Evolutionary conservation across 2,797 vertebrate genomes (phyloP).

Genomic region (Oreochromis mossambicus): DNA sequence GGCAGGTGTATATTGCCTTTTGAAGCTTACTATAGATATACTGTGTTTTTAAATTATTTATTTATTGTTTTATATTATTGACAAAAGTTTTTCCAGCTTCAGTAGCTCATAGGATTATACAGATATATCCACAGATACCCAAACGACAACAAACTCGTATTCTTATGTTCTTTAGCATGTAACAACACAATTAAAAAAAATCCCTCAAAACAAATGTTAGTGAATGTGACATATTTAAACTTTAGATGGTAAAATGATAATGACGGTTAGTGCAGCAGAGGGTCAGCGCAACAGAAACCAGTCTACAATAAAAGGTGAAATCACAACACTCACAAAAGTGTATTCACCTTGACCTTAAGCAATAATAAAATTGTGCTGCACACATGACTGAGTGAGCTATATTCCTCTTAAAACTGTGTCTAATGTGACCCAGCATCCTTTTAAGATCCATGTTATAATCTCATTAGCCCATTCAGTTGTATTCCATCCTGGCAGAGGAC

Average conservation of each 20-base stretch:
- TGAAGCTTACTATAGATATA: not conserved
- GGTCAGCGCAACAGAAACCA: not conserved
- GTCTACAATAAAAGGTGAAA: not conserved
- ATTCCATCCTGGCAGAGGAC: conserved; percentile 32
- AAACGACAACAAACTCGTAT: not conserved
- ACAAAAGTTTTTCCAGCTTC: not conserved
- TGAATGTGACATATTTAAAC: not conserved
- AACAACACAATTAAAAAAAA: not conserved
- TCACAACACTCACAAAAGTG: not conserved
- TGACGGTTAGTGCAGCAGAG: not conserved
- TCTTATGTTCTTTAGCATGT: not conserved
- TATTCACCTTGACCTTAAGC: not conserved
- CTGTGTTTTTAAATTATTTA: not conserved
- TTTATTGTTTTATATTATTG: not conserved
- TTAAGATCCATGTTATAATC: conserved; percentile 31
- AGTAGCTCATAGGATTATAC: not conserved
- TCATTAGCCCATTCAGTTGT: conserved; percentile 18
- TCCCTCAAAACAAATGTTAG: not conserved
- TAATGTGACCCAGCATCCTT: conserved; percentile 47
- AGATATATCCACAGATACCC: not conserved
- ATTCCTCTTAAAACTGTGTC: conserved; percentile 21
- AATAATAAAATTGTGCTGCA: not conserved
- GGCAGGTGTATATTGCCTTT: not conserved
- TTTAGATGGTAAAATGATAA: not conserved
- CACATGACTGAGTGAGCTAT: not conserved